Evolutionary conservation across 2,797 vertebrate genomes (phyloP), one percentile per base, ranked within the genome.

Genomic region (Ammospiza maritima): DNA sequence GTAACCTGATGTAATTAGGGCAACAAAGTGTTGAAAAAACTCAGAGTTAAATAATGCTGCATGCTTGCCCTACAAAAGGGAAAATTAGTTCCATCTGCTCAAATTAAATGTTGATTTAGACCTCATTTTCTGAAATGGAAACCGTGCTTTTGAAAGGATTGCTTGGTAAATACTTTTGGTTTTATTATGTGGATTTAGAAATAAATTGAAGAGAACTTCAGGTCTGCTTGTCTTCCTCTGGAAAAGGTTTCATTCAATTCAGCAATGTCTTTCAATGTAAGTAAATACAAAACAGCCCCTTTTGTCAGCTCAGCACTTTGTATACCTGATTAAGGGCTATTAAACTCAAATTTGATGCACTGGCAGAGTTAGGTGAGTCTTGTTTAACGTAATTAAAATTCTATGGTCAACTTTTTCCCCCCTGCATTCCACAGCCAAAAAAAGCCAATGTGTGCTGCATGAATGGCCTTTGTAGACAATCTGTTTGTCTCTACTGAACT

Each of bases 331-430:
- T 84, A 84, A 96, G 93, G 85, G 54, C 95, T 96, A 71, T 96
- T 96, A 96, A 96, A 94, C 67, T 89, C 76, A 40, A 65, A 90
- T 79, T 92, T 94, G 90, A 96, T 91, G 85, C 72, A 40, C 89
- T 93, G 75, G 62, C 84, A 83, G 66, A 93, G 82, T 95, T 88
- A 89, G 77, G 90, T 20, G 5, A 95, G 67, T 91, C 87, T 97
- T 96, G 86, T 92, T 96, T 96, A 95, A 95, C 74, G 22, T 95
- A 92, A 96, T 96, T 97, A 97, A 97, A 96, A 97, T 96, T 97
- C 78, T 96, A 85, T 92, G 93, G 93, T 96, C 80, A 90, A 69
- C 76, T 42, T 69, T 60, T 42, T 30, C 4, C 4, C 11, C 56
- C 36, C 42, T 70, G 47, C 94, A 95, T 98, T 97, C 94, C 30